These are phyloP conservation scores for Huso huso DNA, from an alignment of 2,797 vertebrate genomes.

Conservation along the genomic window DNA sequence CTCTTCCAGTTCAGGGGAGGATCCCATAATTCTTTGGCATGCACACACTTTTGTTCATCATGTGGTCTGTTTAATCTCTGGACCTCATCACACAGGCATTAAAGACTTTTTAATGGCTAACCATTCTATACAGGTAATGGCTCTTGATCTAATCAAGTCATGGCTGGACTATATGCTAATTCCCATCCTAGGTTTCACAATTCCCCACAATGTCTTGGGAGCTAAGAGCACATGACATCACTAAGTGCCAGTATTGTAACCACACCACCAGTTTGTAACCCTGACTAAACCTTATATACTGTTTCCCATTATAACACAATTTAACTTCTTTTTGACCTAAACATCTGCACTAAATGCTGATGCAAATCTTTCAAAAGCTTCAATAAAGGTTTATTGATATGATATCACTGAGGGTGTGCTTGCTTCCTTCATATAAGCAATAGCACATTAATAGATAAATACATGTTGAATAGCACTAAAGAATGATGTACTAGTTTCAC, in stretches of 20 bases:
- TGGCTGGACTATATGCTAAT: constrained; percentile 10
- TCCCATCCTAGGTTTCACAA: background rate
- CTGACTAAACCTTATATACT: too few species aligned
- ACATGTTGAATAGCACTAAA: too few species aligned
- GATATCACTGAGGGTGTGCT: too few species aligned
- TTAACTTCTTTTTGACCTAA: too few species aligned
- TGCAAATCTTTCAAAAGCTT: too few species aligned
- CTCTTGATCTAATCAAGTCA: constrained; percentile 14
- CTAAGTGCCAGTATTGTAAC: background rate
- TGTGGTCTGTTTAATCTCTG: constrained; percentile 23
- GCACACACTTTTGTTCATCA: constrained; percentile 9
- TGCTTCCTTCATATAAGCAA: too few species aligned
- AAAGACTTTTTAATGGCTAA: constrained; percentile 12
- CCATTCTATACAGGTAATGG: constrained; percentile 13
- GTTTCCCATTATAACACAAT: too few species aligned
- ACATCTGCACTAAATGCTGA: too few species aligned
- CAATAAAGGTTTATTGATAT: too few species aligned
- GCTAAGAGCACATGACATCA: constrained; percentile 7
- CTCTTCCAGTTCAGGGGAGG: constrained; percentile 7
- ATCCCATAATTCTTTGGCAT: constrained; percentile 19
- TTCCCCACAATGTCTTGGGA: background rate
- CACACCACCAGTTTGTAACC: too few species aligned
- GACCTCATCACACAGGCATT: constrained; percentile 21
- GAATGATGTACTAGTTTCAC: too few species aligned
- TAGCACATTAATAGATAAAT: too few species aligned